Percentiles rank a stretch among this genome's conserved stretches.
phyloP scores from a whole-genome alignment of 2,888 invertebrate species.

The Protophormia terraenovae region DNA sequence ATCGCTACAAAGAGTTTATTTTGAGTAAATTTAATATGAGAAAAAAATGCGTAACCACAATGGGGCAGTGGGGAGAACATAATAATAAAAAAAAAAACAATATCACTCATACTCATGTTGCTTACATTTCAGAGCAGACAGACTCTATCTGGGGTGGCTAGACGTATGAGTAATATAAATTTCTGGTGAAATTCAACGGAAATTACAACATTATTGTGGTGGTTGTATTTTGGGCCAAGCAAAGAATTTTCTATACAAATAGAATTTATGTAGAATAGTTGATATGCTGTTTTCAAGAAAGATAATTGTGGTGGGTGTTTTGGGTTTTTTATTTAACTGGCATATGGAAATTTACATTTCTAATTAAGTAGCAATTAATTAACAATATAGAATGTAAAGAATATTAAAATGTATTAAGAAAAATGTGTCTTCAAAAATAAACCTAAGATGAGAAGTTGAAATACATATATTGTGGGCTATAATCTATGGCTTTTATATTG shows the following conservation, averaged over 20 bases:
- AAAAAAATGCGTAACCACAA: background rate
- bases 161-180: constrained; percentile 77
- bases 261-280: background rate
- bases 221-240: background rate
- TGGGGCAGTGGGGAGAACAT: background rate
- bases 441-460: no score
- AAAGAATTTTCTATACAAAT: no score
- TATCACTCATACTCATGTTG: constrained; percentile 14
- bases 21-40: constrained; percentile 7
- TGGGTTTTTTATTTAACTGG: background rate
- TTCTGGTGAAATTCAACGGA: constrained; percentile 79
- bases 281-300: background rate
- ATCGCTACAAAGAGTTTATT: background rate
- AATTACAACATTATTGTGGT: constrained; percentile 72
- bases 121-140: background rate
- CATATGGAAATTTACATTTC: no score
- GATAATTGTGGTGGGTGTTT: background rate
- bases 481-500: no score
- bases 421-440: no score
- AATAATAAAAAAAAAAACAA: background rate
- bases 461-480: no score
- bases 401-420: no score
- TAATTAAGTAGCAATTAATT: no score
- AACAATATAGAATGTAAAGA: no score
- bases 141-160: constrained; percentile 36